Evolutionary conservation across 2,797 vertebrate species (phyloP).

Genomic region (Lutjanus argentimaculatus): DNA sequence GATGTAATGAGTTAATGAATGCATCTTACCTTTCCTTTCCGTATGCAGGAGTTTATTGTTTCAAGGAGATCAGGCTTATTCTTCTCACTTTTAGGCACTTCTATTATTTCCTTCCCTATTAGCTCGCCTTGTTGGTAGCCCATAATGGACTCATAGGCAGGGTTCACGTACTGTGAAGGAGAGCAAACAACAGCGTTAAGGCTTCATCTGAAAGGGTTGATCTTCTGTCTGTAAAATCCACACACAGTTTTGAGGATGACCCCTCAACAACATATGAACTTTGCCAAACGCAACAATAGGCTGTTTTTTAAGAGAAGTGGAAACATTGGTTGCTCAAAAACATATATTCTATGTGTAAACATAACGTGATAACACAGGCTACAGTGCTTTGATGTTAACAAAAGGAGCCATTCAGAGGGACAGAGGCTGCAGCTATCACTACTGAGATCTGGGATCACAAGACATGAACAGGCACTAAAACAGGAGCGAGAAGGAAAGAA

Average conservation of each 20-base stretch:
- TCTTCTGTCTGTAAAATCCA: slow-evolving; percentile 11
- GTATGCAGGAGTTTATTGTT: slow-evolving; percentile 96
- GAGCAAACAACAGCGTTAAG: slow-evolving; percentile 36
- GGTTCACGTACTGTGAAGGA: slow-evolving; percentile 94
- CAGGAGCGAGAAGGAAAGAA: background rate
- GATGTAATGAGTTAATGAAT: slow-evolving; percentile 21
- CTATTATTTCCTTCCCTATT: slow-evolving; percentile 95
- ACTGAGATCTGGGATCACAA: slow-evolving; percentile 65
- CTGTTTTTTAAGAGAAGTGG: slow-evolving; percentile 1
- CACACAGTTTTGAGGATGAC: slow-evolving; percentile 4
- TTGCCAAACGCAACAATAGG: slow-evolving; percentile 9
- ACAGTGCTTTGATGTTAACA: slow-evolving; percentile 45
- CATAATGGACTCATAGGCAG: slow-evolving; percentile 96
- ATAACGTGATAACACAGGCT: slow-evolving; percentile 39
- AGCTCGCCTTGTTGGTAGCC: slow-evolving; percentile 96
- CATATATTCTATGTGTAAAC: slow-evolving; percentile 36
- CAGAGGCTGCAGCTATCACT: slow-evolving; percentile 42
- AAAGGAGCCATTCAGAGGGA: slow-evolving; percentile 59
- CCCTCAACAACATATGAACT: background rate
- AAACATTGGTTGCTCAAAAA: slow-evolving; percentile 36
- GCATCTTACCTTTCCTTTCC: slow-evolving; percentile 94
- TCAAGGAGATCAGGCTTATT: slow-evolving; percentile 96
- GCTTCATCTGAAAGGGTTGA: background rate
- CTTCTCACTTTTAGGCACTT: slow-evolving; percentile 98
- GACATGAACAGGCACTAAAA: slow-evolving; percentile 53